phyloP scores from a whole-genome alignment of 2,113 vertebrate genomes.

The Rana temporaria region DNA sequence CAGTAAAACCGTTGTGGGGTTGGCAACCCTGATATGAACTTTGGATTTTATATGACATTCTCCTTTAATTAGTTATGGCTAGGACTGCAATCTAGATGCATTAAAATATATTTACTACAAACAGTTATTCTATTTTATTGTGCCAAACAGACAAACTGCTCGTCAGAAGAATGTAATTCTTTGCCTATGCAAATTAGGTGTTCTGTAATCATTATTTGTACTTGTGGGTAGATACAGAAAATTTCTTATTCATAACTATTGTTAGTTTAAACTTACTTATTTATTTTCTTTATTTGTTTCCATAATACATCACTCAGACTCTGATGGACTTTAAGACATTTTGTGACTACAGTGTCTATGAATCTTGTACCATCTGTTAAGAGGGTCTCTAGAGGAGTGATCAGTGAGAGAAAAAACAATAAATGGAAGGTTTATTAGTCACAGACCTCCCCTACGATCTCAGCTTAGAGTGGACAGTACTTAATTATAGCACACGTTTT shows the following conservation, averaged over 20 bases:
- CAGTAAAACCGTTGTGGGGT: too few relatives aligned
- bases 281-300: not conserved
- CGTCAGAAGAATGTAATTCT: too few relatives aligned
- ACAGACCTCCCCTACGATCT: not conserved
- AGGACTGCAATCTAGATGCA: too few relatives aligned
- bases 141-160: too few relatives aligned
- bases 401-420: not conserved
- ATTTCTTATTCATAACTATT: not conserved
- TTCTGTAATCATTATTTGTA: too few relatives aligned
- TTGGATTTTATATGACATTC: too few relatives aligned
- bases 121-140: too few relatives aligned
- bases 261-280: not conserved
- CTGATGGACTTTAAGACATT: not conserved
- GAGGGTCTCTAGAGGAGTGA: not conserved
- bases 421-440: not conserved
- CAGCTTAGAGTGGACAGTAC: not conserved
- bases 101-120: too few relatives aligned
- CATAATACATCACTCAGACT: not conserved
- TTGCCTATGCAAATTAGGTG: too few relatives aligned
- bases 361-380: not conserved
- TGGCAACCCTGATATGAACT: too few relatives aligned
- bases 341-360: conserved; percentile 9
- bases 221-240: too few relatives aligned
- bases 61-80: too few relatives aligned
- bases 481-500: not conserved